Base-by-base conservation (phyloP, 2,113 vertebrate species). In the Lophura nycthemera region DNA sequence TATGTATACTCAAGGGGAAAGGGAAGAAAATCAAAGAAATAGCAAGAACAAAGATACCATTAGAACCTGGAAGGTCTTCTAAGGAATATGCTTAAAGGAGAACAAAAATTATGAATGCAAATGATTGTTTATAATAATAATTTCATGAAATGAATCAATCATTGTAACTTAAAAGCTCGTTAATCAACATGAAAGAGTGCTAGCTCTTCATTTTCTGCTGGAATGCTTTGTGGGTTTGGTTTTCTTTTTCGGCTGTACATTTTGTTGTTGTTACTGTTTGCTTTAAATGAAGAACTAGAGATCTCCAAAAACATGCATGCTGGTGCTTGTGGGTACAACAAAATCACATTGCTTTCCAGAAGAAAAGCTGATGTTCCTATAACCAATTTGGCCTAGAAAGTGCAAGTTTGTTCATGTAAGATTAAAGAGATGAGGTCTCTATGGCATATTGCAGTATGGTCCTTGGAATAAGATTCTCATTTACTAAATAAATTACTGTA, bases 401-500 rank as follows among this genome's bases (percentile, higher is more conserved):
- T 77, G 73, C 92, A 96, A 95, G 93, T 94, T 95, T 80, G 73
- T 63, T 94, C 95, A 94, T 60, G 89, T 94, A 95, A 72, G 63
- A 95, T 91, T 86, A 96, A 93, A 93, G 87, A 90, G 70, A 96
- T 92, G 88, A 96, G 82, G 93, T 91, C 94, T 95, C 95, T 78
- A 74, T 42, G 83, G 93, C 86, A 83, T 95, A 81, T 3, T 95
- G 89, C 88, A 90, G 93, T 60, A 91, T 90, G 88, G 93, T 93
- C 96, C 91, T 96, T 95, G 97, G 96, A 96, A 96, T 95, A 95
- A 95, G 94, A 96, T 92, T 95, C 95, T 94, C 92, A 96, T 96
- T 97, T 96, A 96, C 96, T 93, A 96, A 97, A 97, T 97, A 97
- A 97, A 97, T 97, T 96, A 97, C 95, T 90, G 76, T 92, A 97